phyloP scores from a whole-genome alignment of 2,888 invertebrate species.

The Heliconius sara region DNA sequence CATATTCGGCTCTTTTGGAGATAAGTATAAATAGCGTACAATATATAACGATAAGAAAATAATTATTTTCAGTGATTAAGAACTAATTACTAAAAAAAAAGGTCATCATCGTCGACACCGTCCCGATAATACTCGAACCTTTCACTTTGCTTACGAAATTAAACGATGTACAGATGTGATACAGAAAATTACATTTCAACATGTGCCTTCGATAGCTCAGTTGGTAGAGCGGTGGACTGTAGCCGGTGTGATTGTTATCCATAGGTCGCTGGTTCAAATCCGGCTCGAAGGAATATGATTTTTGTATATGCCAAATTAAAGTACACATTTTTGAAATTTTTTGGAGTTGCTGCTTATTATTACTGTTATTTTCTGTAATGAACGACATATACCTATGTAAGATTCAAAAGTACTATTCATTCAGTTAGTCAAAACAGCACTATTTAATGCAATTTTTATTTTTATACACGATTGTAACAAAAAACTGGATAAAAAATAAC shows the following conservation, averaged over 20 bases:
- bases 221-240: slow-evolving; percentile 85
- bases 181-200: background rate
- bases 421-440: background rate
- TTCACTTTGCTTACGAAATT: background rate
- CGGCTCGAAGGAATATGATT: slow-evolving; percentile 67
- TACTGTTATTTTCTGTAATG: background rate
- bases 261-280: slow-evolving; percentile 87
- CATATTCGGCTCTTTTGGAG: too few species aligned
- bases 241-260: slow-evolving; percentile 73
- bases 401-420: background rate
- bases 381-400: background rate
- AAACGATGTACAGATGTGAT: background rate
- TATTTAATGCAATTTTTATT: background rate
- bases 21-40: too few species aligned
- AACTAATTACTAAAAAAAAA: background rate
- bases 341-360: background rate
- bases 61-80: background rate
- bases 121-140: background rate
- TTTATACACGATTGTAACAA: background rate
- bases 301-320: slow-evolving; percentile 1
- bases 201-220: slow-evolving; percentile 82
- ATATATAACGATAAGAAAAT: too few species aligned
- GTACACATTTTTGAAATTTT: background rate
- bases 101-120: background rate
- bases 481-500: too few species aligned